These are phyloP conservation scores for Phymanthus crucifer DNA, from an alignment of 92 coral and sea anemone genomes.

Conservation along the genomic window DNA sequence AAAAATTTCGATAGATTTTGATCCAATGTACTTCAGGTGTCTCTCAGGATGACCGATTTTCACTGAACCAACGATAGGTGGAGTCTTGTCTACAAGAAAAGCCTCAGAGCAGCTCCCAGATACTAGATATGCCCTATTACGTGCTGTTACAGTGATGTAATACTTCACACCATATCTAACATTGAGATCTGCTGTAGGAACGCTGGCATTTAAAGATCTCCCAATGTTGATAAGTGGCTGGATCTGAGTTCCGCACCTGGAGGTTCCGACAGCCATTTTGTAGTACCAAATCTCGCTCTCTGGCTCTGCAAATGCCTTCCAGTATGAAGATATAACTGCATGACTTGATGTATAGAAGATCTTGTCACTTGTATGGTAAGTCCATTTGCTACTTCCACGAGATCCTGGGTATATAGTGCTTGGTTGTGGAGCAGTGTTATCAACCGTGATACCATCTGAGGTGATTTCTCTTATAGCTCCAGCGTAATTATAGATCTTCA, in stretches of 20 bases:
- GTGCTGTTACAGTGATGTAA: constrained; percentile 81
- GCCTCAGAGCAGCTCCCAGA: constrained; percentile 89
- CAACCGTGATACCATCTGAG: constrained; percentile 88
- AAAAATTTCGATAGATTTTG: constrained; percentile 24
- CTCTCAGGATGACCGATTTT: constrained; percentile 41
- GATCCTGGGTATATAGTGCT: constrained; percentile 59
- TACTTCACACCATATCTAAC: constrained; percentile 69
- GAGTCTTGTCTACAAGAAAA: constrained; percentile 69
- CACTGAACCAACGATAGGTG: constrained; percentile 68
- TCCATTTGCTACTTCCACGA: constrained; percentile 59
- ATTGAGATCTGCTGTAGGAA: constrained; percentile 60
- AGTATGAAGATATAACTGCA: constrained; percentile 62
- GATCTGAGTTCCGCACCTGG: constrained; percentile 88
- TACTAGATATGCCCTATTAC: constrained; percentile 82
- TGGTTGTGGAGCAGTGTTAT: constrained; percentile 77
- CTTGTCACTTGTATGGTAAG: constrained; percentile 44
- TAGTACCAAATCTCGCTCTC: constrained; percentile 95
- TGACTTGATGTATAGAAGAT: constrained; percentile 64
- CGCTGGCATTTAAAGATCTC: constrained; percentile 59
- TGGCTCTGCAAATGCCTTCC: constrained; percentile 73
- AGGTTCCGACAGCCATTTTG: constrained; percentile 94
- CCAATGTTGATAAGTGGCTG: constrained; percentile 93
- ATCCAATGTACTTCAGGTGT: constrained; percentile 33
- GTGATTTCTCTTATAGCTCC: constrained; percentile 71
- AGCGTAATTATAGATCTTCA: constrained; percentile 70